Conservation (phyloP, 2,113 vertebrate genomes). For the Misgurnus anguillicaudatus region DNA sequence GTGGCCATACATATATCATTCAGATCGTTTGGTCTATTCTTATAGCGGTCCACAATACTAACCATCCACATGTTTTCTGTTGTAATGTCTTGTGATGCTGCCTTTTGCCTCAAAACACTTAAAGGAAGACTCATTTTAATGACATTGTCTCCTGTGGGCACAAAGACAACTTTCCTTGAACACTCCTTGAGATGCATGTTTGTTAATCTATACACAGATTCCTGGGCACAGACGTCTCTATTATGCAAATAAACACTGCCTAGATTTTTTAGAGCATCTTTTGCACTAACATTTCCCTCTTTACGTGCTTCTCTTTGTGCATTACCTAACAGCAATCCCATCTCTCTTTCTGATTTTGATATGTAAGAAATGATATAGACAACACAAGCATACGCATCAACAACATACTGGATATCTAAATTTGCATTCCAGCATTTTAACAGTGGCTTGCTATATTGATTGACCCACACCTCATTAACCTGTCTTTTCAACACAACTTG, state of each 20-base stretch:
- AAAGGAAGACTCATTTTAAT: background rate
- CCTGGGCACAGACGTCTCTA: background rate
- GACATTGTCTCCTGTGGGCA: background rate
- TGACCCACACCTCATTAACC: background rate
- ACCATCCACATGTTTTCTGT: background rate
- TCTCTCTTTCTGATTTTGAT: constrained; percentile 1
- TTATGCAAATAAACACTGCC: constrained; percentile 5
- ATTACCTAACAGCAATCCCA: background rate
- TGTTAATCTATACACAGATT: background rate
- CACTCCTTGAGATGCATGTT: background rate
- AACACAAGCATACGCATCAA: background rate
- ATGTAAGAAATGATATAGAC: constrained; percentile 19
- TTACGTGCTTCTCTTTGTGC: background rate
- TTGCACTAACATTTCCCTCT: background rate
- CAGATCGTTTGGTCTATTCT: background rate
- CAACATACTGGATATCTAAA: background rate
- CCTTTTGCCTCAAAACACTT: background rate
- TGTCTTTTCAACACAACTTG: background rate
- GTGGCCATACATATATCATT: background rate
- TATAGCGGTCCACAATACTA: background rate
- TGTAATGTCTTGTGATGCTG: background rate
- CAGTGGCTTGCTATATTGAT: background rate
- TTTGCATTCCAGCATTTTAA: constrained; percentile 7
- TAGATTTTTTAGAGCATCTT: background rate
- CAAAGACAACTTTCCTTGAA: background rate